Conservation (phyloP, 2,888 invertebrate species). For the Cheilosia vulpina region DNA sequence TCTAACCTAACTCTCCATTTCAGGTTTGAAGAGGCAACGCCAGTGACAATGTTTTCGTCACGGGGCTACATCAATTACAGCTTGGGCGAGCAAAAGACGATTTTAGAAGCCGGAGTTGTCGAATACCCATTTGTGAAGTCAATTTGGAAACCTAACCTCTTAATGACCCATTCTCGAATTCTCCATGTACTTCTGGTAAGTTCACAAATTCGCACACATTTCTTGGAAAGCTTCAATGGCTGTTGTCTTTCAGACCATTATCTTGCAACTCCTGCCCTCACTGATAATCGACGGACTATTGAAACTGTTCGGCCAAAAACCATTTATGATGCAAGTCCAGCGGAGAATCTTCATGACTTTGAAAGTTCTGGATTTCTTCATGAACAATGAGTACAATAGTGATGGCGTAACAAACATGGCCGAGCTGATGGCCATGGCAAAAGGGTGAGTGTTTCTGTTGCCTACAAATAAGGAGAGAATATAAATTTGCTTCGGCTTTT, state of each 20-base stretch:
- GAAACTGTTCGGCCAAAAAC: slow-evolving; percentile 75
- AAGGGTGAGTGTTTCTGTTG: slow-evolving; percentile 72
- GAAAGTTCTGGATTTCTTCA: slow-evolving; percentile 79
- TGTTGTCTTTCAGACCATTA: slow-evolving; percentile 66
- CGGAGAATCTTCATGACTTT: slow-evolving; percentile 76
- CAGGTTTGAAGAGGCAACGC: slow-evolving; percentile 32
- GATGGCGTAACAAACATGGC: slow-evolving; percentile 76
- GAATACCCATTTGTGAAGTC: slow-evolving; percentile 26
- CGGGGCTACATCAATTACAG: background rate
- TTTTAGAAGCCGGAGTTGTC: background rate
- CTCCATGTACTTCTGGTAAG: slow-evolving; percentile 24
- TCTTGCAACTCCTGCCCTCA: slow-evolving; percentile 78
- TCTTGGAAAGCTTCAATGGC: background rate
- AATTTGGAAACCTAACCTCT: slow-evolving; percentile 36
- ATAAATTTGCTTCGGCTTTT: background rate
- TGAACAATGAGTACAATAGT: slow-evolving; percentile 78
- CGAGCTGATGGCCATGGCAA: slow-evolving; percentile 30
- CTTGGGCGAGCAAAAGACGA: background rate
- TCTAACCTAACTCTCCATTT: background rate
- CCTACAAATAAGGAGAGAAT: background rate
- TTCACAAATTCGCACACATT: background rate
- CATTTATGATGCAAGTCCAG: slow-evolving; percentile 77
- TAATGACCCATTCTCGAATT: slow-evolving; percentile 1
- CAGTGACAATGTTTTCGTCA: slow-evolving; percentile 28
- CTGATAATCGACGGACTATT: slow-evolving; percentile 77